Percentiles rank a stretch among this genome's conserved stretches.
phyloP scores from a whole-genome alignment of 2,888 invertebrate species.

The Eupithecia abbreviata region DNA sequence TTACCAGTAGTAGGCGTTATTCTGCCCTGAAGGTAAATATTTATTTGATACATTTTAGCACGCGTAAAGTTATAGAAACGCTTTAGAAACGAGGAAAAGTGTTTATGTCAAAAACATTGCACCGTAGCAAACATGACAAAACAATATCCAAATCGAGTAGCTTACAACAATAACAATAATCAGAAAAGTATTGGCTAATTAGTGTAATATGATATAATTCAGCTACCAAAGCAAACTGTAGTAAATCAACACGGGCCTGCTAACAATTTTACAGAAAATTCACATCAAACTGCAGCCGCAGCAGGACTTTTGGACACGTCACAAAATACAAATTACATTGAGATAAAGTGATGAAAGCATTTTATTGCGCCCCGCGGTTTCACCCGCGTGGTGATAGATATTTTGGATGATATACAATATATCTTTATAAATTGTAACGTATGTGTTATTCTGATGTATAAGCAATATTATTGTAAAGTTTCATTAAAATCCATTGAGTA shows the following conservation, averaged over 20 bases:
- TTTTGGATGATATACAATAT: no score
- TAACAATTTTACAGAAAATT: not conserved
- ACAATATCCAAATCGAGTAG: not conserved
- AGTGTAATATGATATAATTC: not conserved
- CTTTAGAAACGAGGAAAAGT: not conserved
- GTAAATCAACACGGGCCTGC: not conserved
- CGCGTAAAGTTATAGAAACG: not conserved
- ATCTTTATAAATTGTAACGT: no score
- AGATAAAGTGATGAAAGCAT: no score
- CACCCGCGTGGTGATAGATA: no score
- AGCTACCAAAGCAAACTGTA: not conserved
- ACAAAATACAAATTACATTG: no score
- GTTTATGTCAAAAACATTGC: not conserved
- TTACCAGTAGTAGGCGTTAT: constrained; percentile 46
- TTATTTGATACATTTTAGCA: not conserved
- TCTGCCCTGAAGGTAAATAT: constrained; percentile 8
- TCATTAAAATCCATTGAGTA: no score
- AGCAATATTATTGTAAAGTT: no score
- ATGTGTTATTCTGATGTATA: no score
- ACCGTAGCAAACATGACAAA: not conserved
- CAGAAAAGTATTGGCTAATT: not conserved
- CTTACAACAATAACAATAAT: not conserved
- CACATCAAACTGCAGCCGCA: no score
- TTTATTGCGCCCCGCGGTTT: no score
- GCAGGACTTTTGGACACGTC: no score